Evolutionary conservation across 53 echinoderm and acorn worm species (phyloP).

Genomic region (Patiria pectinifera): DNA sequence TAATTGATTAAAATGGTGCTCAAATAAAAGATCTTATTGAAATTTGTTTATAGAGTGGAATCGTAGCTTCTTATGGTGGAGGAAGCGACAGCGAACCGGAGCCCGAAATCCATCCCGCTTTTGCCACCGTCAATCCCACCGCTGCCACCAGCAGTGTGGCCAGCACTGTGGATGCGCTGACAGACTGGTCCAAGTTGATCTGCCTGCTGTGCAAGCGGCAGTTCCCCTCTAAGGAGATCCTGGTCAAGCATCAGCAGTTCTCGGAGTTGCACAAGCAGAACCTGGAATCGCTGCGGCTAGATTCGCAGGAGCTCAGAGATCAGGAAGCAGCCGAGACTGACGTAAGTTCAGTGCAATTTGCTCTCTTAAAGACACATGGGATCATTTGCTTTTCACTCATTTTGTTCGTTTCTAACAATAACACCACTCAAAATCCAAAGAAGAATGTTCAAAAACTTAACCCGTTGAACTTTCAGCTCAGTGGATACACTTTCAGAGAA

Average conservation of each 20-base stretch:
- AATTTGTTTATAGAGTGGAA: slow-evolving; percentile 12
- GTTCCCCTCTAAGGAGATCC: slow-evolving; percentile 88
- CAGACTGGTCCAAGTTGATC: slow-evolving; percentile 93
- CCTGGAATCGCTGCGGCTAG: slow-evolving; percentile 71
- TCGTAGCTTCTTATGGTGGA: slow-evolving; percentile 94
- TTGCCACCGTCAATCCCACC: slow-evolving; percentile 39
- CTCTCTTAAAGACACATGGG: neutral
- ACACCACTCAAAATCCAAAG: no score
- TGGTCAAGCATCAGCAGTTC: slow-evolving; percentile 97
- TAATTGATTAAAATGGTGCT: no score
- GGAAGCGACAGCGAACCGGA: slow-evolving; percentile 95
- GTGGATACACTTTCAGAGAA: no score
- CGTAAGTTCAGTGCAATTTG: slow-evolving; percentile 13
- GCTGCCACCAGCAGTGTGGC: neutral
- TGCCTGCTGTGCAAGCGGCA: slow-evolving; percentile 98
- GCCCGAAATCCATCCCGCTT: slow-evolving; percentile 46
- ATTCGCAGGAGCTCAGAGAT: slow-evolving; percentile 31
- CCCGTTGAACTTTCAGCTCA: no score
- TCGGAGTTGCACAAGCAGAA: slow-evolving; percentile 99
- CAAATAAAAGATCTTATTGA: neutral
- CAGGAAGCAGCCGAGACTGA: slow-evolving; percentile 17
- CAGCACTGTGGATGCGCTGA: slow-evolving; percentile 50
- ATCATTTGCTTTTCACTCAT: no score
- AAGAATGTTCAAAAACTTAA: no score
- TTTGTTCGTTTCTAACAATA: no score